Evolutionary conservation across 2,113 vertebrate species (phyloP).

Genomic region (Brachionichthys hirsutus): DNA sequence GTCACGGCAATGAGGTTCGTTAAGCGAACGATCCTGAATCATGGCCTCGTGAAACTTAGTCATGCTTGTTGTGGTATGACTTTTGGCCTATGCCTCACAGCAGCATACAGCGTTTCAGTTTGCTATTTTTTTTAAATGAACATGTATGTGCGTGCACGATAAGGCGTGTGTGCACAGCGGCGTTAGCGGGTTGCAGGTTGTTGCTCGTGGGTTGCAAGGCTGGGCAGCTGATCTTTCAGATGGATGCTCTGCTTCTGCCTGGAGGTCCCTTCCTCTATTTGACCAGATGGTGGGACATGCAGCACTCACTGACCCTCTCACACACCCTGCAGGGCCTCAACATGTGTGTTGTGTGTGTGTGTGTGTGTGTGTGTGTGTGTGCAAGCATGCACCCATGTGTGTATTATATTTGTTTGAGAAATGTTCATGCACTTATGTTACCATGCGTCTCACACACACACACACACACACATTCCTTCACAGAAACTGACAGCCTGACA

Average conservation of each 20-base stretch:
- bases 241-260: constrained; percentile 48
- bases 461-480: constrained; percentile 36
- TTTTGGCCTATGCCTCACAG: too few relatives aligned
- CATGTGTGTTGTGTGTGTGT: constrained; percentile 27
- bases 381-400: constrained; percentile 47
- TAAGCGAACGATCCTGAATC: too few relatives aligned
- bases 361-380: constrained; percentile 2
- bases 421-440: constrained; percentile 2
- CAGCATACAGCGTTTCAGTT: background rate
- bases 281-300: constrained; percentile 59
- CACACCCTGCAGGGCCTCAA: constrained; percentile 75
- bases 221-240: constrained; percentile 49
- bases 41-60: too few relatives aligned
- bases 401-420: constrained; percentile 62
- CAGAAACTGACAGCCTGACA: constrained; percentile 67
- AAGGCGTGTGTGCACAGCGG: background rate
- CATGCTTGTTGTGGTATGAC: too few relatives aligned
- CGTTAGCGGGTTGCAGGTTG: constrained; percentile 4
- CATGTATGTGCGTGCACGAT: background rate
- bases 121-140: background rate
- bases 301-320: constrained; percentile 54
- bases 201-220: constrained; percentile 29
- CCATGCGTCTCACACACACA: constrained; percentile 11
- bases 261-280: constrained; percentile 42
- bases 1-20: too few relatives aligned